Percentiles rank a stretch among this genome's conserved stretches.
These are phyloP conservation scores for Seira sanloemensis DNA, from an alignment of 2,888 invertebrate species.

Conservation along the genomic window DNA sequence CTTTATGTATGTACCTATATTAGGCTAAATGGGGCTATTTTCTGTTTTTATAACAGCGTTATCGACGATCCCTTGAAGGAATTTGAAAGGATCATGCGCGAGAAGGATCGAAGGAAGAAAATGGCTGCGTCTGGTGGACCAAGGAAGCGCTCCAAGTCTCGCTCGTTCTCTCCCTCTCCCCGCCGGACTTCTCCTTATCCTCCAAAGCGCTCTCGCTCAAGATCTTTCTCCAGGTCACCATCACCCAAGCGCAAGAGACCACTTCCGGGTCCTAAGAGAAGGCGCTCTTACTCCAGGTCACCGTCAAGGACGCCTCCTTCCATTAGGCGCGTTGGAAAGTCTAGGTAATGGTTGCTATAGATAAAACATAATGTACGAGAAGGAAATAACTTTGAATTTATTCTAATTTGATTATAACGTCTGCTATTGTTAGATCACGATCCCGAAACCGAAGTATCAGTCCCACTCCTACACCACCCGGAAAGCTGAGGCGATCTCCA, in stretches of 20 bases:
- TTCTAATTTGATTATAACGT: neutral
- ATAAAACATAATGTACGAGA: too few relatives aligned
- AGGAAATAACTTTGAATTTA: neutral
- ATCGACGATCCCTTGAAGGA: constrained; percentile 91
- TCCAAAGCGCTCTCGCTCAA: constrained; percentile 73
- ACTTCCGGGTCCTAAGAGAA: constrained; percentile 55
- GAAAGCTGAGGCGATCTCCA: constrained; percentile 64
- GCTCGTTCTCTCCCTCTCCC: constrained; percentile 74
- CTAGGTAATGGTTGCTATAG: constrained; percentile 36
- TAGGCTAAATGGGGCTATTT: neutral
- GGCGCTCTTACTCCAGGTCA: constrained; percentile 74
- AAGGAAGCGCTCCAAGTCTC: constrained; percentile 75
- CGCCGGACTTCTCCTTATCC: constrained; percentile 64
- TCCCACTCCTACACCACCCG: constrained; percentile 44
- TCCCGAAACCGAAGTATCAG: constrained; percentile 66
- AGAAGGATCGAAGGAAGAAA: constrained; percentile 84
- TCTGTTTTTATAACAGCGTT: constrained; percentile 78
- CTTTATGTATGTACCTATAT: neutral
- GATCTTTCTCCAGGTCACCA: constrained; percentile 74
- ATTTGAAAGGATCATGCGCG: constrained; percentile 89
- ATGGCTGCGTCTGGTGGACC: constrained; percentile 30
- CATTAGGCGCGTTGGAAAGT: constrained; percentile 42
- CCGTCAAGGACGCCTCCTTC: constrained; percentile 76
- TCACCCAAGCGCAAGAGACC: constrained; percentile 71
- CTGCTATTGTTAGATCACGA: constrained; percentile 35